These are phyloP conservation scores for Smutsia gigantea DNA, from an alignment of 2,797 vertebrate genomes.

Conservation along the genomic window DNA sequence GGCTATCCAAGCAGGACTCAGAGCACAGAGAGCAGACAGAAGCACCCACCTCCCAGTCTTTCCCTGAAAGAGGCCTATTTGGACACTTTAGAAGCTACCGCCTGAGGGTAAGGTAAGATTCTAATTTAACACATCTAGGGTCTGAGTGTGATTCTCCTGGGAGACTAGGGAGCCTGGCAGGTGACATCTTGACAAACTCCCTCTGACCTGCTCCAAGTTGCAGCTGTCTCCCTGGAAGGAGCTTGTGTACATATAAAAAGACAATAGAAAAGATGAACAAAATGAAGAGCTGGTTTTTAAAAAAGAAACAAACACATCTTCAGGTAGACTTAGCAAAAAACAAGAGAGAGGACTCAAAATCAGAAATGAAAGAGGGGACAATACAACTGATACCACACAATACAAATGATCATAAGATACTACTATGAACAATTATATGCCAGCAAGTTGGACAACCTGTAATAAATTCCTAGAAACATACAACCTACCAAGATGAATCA, in stretches of 20 bases:
- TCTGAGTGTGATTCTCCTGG: background rate
- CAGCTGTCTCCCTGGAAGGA: background rate
- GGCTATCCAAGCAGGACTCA: no score
- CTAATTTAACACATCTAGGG: background rate
- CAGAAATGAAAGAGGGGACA: background rate
- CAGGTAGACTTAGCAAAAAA: background rate
- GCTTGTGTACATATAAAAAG: background rate
- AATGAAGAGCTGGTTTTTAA: background rate
- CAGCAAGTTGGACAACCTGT: background rate
- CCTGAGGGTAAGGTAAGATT: background rate
- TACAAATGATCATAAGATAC: background rate
- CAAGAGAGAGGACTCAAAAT: background rate
- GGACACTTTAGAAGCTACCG: background rate
- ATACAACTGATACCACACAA: background rate
- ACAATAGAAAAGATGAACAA: background rate
- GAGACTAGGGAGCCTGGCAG: background rate
- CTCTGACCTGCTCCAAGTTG: background rate
- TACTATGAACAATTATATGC: background rate
- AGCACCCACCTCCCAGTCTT: background rate
- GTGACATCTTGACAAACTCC: background rate
- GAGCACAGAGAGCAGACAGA: background rate
- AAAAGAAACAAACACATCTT: background rate
- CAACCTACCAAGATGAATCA: background rate
- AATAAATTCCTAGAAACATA: slow-evolving; percentile 7
- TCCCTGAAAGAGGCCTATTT: no score